A percentile compares a stretch with the other conserved stretches of the same genome.
Conservation (phyloP, 2,888 invertebrate species). For the Hirtodrosophila histrioides region DNA sequence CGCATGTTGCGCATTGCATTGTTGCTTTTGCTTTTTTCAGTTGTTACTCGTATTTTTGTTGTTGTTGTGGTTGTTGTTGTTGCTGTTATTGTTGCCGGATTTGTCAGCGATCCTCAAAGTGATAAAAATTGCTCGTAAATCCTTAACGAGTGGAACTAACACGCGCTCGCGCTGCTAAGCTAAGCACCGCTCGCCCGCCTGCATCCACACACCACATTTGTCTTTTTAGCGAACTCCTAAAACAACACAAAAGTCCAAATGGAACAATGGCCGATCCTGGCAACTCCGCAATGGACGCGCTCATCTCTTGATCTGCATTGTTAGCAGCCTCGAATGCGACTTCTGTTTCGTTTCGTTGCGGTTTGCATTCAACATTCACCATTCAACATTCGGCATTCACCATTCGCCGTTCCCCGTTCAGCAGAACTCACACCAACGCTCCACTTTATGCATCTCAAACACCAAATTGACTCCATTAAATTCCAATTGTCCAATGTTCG, state of each 20-base stretch:
- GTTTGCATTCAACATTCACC: conserved; percentile 52
- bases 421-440: conserved; percentile 63
- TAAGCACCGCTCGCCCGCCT: conserved; percentile 19
- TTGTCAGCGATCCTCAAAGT: conserved; percentile 84
- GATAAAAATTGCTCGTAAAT: conserved; percentile 85
- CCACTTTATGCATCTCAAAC: conserved; percentile 77
- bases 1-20: conserved; percentile 72
- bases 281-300: conserved; percentile 64
- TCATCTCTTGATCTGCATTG: conserved; percentile 80
- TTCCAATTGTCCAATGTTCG: conserved; percentile 74
- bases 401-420: conserved; percentile 27
- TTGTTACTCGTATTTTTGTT: conserved; percentile 29
- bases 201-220: conserved; percentile 68
- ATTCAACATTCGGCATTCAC: conserved; percentile 16
- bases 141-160: conserved; percentile 83
- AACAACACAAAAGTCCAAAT: conserved; percentile 49
- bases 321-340: conserved; percentile 63
- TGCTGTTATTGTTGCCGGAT: conserved; percentile 80
- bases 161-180: conserved; percentile 63
- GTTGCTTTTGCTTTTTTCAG: conserved; percentile 38
- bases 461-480: conserved; percentile 79
- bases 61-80: no score
- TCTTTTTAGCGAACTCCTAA: conserved; percentile 74
- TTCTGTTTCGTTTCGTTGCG: conserved; percentile 36
- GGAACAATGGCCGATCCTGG: conserved; percentile 75